Base-by-base conservation (phyloP, 1,140 invertebrate species). In the Halotydeus destructor region DNA sequence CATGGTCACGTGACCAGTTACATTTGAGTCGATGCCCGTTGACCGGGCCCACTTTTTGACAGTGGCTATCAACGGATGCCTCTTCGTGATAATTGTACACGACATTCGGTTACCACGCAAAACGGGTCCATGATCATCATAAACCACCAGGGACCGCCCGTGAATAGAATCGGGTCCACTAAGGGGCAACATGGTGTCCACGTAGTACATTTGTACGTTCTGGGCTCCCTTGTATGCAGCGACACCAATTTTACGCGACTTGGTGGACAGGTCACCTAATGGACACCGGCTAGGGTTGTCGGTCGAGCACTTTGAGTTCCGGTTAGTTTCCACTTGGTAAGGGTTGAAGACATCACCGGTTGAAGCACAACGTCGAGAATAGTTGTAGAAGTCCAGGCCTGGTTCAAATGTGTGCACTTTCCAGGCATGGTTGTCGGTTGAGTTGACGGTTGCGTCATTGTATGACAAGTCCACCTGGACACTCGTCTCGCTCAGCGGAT, bases 331-430 rank as follows among this genome's bases (percentile, higher is more conserved):
- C 1, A 86, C 72, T 46, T 73, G 70, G 50, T 74, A 74, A 0
- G 84, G 83, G 64, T 91, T 84, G 53, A 68, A 86, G 42, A 77
- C 63, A 3, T 56, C 52, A n/a, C 78, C 80, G 4, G 79, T 69
- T 49, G 78, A 84, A 5, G 42, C 48, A 35, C 61, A 63, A 34
- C 86, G 62, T 41, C 66, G 70, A 33, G 73, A 76, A 82, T 83
- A 89, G 55, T 85, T 81, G 54, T 85, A 86, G 55, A 79, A 89
- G 58, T 93, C 86, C 50, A 71, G 72, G n/a, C 74, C 76, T 2
- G 71, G 65, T 40, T 65, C 56, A 46, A 68, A 54, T 18, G 63
- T 57, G 47, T 75, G 71, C 25, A 78, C 60, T 49, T 66, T 64
- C 71, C 74, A 77, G 14, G 57, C 55, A 58, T 86, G 81, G 32